Evolutionary conservation across 1,140 invertebrate genomes (phyloP), one percentile per base, ranked within the genome.

Genomic region (Metopolophium dirhodum): DNA sequence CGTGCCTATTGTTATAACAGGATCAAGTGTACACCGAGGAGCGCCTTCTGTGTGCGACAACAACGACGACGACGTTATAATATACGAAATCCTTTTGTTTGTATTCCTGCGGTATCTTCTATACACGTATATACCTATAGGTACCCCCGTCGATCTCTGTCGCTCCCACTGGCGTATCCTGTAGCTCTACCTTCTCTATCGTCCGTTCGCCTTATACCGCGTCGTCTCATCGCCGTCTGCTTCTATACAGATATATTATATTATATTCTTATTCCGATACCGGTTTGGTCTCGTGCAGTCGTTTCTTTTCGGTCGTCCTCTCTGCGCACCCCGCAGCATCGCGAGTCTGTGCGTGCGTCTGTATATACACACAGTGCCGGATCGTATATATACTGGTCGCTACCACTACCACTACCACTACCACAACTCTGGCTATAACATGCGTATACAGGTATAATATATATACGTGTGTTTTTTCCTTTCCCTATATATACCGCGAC

Each of bases 41-140:
- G 82, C 77, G 91, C 91, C 91, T 92, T 57, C 91, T 57, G 91
- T 86, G 83, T 41, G 26, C 83, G 22, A 83, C 57, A 30, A 61
- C 57, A 30, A 51, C 90, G 68, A 49, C 86, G 49, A 88, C 86
- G 47, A 88, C 88, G 88, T 89, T 89, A 89, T 57, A 54, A 89
- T 54, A 85, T 93, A 93, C 82, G 47, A 93, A 51, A 93, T 92
- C 77, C 91, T 86, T 93, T 92, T 93, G 91, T 93, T 86, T 86
- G 77, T 93, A 86, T 93, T 86, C 49, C 91, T 86, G 77, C 49
- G 47, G n/a, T n/a, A 77, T 77, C 61, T 77, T 18, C 61, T 9
- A n/a, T 20, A 7, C 1, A 11, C 41, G 26, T n/a, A 7, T 37
- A 8, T 26, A 54, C n/a, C 0, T n/a, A n/a, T 20, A 26, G n/a